These are phyloP conservation scores for Natator depressus DNA, from an alignment of 2,113 vertebrate species.

Conservation along the genomic window DNA sequence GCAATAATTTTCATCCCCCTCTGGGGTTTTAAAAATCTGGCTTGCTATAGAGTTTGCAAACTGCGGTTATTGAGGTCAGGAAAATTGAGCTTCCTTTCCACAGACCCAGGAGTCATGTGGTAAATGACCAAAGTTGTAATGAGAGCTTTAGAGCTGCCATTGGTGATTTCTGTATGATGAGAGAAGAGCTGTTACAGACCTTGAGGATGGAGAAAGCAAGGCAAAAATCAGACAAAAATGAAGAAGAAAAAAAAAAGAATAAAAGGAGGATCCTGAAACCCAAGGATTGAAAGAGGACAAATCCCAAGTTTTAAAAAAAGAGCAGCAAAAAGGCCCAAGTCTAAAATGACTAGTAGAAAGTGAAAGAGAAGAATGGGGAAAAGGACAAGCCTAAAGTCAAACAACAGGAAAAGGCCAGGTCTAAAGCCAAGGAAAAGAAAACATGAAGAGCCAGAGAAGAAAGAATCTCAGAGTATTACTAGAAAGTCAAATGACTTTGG, in stretches of 20 bases:
- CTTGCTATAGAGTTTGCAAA: neutral
- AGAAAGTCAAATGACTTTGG: too few species aligned
- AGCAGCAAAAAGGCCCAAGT: neutral
- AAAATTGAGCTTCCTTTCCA: neutral
- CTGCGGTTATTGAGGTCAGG: neutral
- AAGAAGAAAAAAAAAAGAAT: neutral
- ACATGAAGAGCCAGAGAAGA: neutral
- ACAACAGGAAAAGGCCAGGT: neutral
- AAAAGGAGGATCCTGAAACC: neutral
- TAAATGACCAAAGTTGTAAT: neutral
- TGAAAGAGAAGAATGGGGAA: neutral
- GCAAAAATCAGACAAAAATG: neutral
- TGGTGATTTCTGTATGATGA: too few species aligned
- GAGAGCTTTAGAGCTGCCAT: neutral
- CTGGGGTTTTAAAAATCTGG: neutral
- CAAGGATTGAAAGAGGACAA: neutral
- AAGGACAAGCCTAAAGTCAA: too few species aligned
- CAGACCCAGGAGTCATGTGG: neutral
- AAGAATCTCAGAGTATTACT: neutral
- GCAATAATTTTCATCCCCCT: neutral
- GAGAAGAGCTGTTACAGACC: too few species aligned
- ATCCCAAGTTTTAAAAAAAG: neutral
- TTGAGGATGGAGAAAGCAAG: neutral
- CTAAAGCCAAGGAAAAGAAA: neutral
- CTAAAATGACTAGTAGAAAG: neutral